phyloP scores from a whole-genome alignment of 1,140 invertebrate genomes.

The Plutomurus gul region DNA sequence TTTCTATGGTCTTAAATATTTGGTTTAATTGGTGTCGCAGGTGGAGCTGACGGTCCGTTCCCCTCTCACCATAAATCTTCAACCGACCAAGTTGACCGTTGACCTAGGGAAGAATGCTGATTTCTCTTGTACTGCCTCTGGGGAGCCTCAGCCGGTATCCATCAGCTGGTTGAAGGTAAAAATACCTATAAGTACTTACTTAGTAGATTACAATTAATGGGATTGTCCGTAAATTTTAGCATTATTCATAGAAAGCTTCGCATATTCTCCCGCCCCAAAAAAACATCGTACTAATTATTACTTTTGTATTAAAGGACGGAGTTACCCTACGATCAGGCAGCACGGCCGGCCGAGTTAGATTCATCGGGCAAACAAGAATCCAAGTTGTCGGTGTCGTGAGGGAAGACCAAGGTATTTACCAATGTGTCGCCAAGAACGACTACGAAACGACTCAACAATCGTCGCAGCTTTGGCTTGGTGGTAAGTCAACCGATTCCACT shows the following conservation, averaged over 20 bases:
- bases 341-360: constrained; percentile 50
- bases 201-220: too few species aligned
- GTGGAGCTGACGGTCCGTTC: constrained; percentile 66
- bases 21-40: constrained; percentile 55
- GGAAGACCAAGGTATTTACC: constrained; percentile 63
- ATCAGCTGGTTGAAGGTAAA: constrained; percentile 52
- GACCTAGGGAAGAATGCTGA: constrained; percentile 59
- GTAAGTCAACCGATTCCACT: too few species aligned
- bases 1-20: too few species aligned
- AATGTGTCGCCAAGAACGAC: constrained; percentile 61
- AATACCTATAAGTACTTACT: too few species aligned
- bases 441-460: constrained; percentile 59
- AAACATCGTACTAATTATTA: too few species aligned
- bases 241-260: too few species aligned
- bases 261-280: too few species aligned
- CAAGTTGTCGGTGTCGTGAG: constrained; percentile 55
- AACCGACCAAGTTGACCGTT: constrained; percentile 58
- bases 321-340: constrained; percentile 55
- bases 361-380: constrained; percentile 63
- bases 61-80: constrained; percentile 57
- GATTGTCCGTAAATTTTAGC: too few species aligned
- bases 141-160: constrained; percentile 56
- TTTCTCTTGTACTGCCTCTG: constrained; percentile 59
- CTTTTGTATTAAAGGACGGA: too few species aligned
- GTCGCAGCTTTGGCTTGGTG: constrained; percentile 60